Percentiles rank a stretch among this genome's conserved stretches.
Conservation (phyloP, 2,888 invertebrate genomes). For the Ischnura elegans region DNA sequence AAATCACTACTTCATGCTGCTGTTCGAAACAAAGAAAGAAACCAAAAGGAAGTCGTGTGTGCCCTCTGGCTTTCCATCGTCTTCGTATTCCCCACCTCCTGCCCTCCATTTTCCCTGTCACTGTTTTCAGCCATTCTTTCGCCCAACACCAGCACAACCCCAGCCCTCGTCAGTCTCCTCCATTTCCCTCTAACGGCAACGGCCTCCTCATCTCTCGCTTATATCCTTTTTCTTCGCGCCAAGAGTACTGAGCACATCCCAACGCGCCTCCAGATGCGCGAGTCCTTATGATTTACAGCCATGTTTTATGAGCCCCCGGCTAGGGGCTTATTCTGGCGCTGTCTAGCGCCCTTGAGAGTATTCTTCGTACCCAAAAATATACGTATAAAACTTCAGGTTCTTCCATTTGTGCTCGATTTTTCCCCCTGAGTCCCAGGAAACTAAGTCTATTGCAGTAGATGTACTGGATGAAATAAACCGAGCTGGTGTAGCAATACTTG, state of each 20-base stretch:
- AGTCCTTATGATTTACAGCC: conserved; percentile 8
- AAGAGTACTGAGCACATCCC: not conserved
- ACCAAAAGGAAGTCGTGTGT: not conserved
- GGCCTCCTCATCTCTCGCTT: not conserved
- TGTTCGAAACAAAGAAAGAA: not conserved
- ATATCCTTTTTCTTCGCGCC: not conserved
- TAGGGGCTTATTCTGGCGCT: not conserved
- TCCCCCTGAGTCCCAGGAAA: not conserved
- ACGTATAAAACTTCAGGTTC: not conserved
- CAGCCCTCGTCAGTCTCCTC: not conserved
- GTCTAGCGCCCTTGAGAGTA: not conserved
- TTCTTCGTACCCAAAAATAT: not conserved
- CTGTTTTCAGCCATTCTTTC: not conserved
- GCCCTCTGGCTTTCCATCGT: not conserved
- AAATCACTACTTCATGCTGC: not conserved
- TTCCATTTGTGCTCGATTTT: not conserved
- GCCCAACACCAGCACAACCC: not conserved
- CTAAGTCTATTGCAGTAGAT: not conserved
- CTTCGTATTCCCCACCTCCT: not conserved
- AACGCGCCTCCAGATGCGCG: not conserved
- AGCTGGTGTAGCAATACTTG: not conserved
- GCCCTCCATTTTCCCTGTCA: not conserved
- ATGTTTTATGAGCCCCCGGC: not conserved
- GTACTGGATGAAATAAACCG: not conserved
- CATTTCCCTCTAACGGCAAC: not conserved